Conservation (phyloP, 2,113 vertebrate genomes). For the Pomatorhinus ruficollis region DNA sequence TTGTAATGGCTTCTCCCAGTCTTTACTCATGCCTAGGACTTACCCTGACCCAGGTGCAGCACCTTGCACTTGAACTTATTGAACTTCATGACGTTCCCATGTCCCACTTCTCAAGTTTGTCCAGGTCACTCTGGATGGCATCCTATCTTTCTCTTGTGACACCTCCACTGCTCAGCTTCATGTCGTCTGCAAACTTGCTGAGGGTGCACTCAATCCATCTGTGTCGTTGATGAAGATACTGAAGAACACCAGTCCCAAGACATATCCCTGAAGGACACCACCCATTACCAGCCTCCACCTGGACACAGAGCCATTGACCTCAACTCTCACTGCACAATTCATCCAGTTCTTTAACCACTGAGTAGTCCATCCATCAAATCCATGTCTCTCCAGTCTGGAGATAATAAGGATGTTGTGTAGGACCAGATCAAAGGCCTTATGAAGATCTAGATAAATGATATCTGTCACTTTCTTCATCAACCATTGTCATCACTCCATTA, state of each 20-base stretch:
- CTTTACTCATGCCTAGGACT: not conserved
- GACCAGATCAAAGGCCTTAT: not conserved
- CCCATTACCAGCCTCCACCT: not conserved
- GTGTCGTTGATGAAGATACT: fast-evolving
- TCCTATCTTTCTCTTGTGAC: not conserved
- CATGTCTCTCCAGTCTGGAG: not conserved
- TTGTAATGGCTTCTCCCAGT: not conserved
- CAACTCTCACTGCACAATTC: not conserved
- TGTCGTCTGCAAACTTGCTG: not conserved
- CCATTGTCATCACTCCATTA: not conserved
- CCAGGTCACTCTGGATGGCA: not conserved
- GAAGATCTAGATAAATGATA: not conserved
- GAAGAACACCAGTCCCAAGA: not conserved
- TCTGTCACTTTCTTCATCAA: not conserved
- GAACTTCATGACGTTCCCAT: not conserved
- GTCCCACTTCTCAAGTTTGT: not conserved
- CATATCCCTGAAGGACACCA: not conserved
- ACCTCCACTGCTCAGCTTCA: not conserved
- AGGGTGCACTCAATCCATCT: not conserved
- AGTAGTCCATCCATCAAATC: not conserved
- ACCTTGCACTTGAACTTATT: not conserved
- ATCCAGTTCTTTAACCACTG: not conserved
- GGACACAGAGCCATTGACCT: not conserved
- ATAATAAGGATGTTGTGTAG: not conserved
- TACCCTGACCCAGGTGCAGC: not conserved